Evolutionary conservation across 2,797 vertebrate genomes (phyloP).

Genomic region (Pangasius djambal): DNA sequence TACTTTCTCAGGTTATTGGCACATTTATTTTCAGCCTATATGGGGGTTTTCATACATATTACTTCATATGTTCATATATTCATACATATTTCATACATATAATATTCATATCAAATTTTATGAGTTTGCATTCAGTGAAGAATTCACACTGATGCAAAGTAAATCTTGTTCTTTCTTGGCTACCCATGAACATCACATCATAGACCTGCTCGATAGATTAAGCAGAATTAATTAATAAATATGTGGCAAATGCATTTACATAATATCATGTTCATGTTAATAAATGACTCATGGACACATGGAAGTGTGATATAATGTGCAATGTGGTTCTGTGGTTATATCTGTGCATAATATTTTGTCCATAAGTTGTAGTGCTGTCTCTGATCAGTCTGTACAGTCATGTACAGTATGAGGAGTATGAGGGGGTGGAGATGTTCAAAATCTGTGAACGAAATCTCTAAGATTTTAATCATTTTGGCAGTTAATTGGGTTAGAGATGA

Average conservation of each 20-base stretch:
- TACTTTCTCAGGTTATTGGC: conserved; percentile 1
- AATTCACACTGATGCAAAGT: not conserved
- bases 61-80: conserved; percentile 1
- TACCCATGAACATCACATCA: not conserved
- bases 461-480: not conserved
- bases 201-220: not conserved
- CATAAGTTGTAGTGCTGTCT: not conserved
- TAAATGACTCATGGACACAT: not conserved
- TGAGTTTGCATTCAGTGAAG: not conserved
- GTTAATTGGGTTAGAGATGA: not conserved
- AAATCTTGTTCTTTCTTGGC: not conserved
- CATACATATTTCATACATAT: conserved; percentile 10
- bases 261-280: not conserved
- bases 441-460: not conserved
- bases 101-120: not conserved
- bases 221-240: not conserved
- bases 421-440: not conserved
- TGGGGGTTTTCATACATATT: not conserved
- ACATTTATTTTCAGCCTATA: conserved; percentile 18
- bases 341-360: too few relatives aligned
- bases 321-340: not conserved
- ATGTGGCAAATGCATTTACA: not conserved
- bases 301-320: not conserved
- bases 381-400: not conserved
- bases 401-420: not conserved